Percentiles rank a stretch among this genome's conserved stretches.
phyloP scores from a whole-genome alignment of 2,888 invertebrate species.

The Temnothorax ravouxi region DNA sequence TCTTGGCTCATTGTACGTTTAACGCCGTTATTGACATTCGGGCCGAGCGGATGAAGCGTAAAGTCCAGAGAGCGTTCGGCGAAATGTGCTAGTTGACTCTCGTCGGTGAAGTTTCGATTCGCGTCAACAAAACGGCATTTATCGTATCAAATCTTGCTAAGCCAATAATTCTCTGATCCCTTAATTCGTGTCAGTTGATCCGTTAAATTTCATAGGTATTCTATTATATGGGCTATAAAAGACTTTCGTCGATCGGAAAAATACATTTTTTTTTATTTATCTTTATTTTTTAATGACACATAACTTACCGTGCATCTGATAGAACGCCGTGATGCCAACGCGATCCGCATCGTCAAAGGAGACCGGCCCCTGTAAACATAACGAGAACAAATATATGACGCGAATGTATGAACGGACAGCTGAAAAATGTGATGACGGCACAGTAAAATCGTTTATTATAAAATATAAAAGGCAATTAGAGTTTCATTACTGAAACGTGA shows the following conservation, averaged over 20 bases:
- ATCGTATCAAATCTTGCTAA: not conserved
- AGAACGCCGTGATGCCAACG: slow-evolving; percentile 94
- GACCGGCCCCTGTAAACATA: slow-evolving; percentile 92
- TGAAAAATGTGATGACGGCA: not conserved
- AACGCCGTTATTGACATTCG: slow-evolving; percentile 43
- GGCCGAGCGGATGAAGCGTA: slow-evolving; percentile 16
- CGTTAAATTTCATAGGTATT: slow-evolving; percentile 7
- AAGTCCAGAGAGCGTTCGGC: slow-evolving; percentile 13
- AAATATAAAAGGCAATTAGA: slow-evolving; percentile 34
- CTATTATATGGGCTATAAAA: not conserved
- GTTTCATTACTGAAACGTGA: slow-evolving; percentile 16
- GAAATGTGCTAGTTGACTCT: slow-evolving; percentile 30
- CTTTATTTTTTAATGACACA: not conserved
- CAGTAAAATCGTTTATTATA: not conserved
- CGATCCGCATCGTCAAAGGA: slow-evolving; percentile 96
- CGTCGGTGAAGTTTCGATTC: slow-evolving; percentile 19
- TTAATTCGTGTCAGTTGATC: not conserved
- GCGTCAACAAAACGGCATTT: slow-evolving; percentile 25
- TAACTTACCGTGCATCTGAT: slow-evolving; percentile 94
- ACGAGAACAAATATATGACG: slow-evolving; percentile 13
- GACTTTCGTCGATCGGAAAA: not conserved
- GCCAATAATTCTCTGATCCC: not conserved
- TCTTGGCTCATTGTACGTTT: slow-evolving; percentile 26
- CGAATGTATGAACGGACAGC: not conserved
- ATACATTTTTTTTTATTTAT: not conserved